Percentiles rank a stretch among this genome's conserved stretches.
These are phyloP conservation scores for Scolopax bukidnonensis DNA, from an alignment of 2,797 vertebrate species.

Conservation along the genomic window DNA sequence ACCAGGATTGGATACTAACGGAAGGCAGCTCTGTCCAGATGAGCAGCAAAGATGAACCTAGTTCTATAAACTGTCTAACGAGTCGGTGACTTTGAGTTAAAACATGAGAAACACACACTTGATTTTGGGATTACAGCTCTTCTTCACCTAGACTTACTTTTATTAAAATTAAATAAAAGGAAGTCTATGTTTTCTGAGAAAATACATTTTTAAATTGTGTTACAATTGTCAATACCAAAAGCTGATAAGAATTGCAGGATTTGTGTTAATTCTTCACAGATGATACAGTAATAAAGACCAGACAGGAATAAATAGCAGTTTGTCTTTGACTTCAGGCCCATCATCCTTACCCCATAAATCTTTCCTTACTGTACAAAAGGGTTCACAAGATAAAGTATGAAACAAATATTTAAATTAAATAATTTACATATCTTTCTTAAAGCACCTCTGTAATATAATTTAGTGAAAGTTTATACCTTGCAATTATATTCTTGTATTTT, in stretches of 20 bases:
- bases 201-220: background rate
- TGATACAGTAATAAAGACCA: background rate
- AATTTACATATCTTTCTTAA: constrained; percentile 54
- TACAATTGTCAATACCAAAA: background rate
- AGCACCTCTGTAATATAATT: constrained; percentile 44
- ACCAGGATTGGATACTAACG: background rate
- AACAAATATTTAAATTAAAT: constrained; percentile 68
- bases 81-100: background rate
- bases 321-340: constrained; percentile 1
- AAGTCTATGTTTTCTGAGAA: background rate
- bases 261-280: background rate
- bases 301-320: constrained; percentile 36
- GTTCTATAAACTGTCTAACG: background rate
- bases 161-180: background rate
- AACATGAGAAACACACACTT: background rate
- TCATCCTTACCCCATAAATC: background rate
- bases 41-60: background rate
- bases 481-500: constrained; percentile 33
- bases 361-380: constrained; percentile 34
- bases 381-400: constrained; percentile 21
- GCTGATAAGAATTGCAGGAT: background rate
- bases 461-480: constrained; percentile 20
- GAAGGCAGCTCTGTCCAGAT: background rate
- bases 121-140: background rate
- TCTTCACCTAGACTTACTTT: background rate